These are phyloP conservation scores for Actinostola sp. DNA, from an alignment of 92 coral and sea anemone species.

Conservation along the genomic window DNA sequence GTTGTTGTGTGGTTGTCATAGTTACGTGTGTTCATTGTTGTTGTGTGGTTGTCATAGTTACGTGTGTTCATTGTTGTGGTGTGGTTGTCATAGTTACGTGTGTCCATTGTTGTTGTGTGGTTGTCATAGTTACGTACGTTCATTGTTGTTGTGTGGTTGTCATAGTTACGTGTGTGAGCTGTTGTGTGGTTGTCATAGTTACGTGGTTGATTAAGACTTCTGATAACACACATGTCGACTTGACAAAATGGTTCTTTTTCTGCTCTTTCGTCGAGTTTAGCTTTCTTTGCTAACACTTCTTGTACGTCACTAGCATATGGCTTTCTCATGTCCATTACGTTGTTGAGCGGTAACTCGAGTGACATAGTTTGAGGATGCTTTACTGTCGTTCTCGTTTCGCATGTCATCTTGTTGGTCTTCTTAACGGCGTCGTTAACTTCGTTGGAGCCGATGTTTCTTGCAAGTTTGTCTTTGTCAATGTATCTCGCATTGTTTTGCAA, in stretches of 20 bases:
- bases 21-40: too few species aligned
- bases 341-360: background rate
- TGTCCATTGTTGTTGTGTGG: too few species aligned
- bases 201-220: slow-evolving; percentile 22
- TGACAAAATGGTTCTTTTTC: slow-evolving; percentile 38
- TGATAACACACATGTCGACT: slow-evolving; percentile 21
- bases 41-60: too few species aligned
- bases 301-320: background rate
- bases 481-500: slow-evolving; percentile 12
- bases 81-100: too few species aligned
- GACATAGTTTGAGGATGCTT: background rate
- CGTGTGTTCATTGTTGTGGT: too few species aligned
- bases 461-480: slow-evolving; percentile 5
- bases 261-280: background rate
- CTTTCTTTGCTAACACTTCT: background rate
- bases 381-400: background rate
- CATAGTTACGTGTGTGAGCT: too few species aligned
- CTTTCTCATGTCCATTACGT: background rate
- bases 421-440: background rate
- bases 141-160: background rate
- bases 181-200: too few species aligned
- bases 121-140: too few species aligned
- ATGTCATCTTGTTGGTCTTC: background rate
- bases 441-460: background rate
- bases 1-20: too few species aligned